Base-by-base conservation (phyloP, 2,888 invertebrate genomes). In the Pheosia tremula region DNA sequence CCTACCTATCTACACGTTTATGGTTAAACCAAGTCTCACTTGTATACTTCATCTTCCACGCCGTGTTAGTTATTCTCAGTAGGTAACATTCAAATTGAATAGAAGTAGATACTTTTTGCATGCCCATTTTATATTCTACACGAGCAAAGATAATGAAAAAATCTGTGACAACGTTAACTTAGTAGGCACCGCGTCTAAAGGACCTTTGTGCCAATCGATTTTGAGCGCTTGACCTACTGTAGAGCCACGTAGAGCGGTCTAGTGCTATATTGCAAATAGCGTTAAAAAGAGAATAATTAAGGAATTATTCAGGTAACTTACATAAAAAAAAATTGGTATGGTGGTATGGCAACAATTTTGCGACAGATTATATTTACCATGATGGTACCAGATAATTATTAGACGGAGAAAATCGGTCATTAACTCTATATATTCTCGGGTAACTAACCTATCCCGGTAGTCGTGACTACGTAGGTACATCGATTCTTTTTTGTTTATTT, bases 31-130 rank as follows among this genome's bases (percentile, higher is more conserved):
- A 6, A 6, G 39, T 5, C 7, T 9, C 43, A 43, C 8, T 9
- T 9, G 43, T 11, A 8, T 41, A 41, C 11, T 47, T 5, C 5
- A 47, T n/a, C n/a, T 47, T n/a, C 11, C 5, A n/a, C 1, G 11
- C 41, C 41, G n/a, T 9, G 45, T 8, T 45, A 45, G 8, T 8
- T 45, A 10, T 10, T 45, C 45, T 45, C 10, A 10, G 45, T 6
- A 45, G 45, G 10, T 45, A 45, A 8, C 4, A 6, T n/a, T 11
- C n/a, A 11, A 47, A 47, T 47, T 85, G 36, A 24, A 10, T 56
- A 56, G 37, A 52, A 24, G 52, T 36, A 47, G 5, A 52, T 36
- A n/a, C 36, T 52, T 37, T 52, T 52, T 52, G 10, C 52, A 52
- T n/a, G 47, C 52, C 36, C 36, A 36, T 36, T 36, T 52, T 52